Conservation (phyloP, 2,797 vertebrate species). For the Tinamus major region DNA sequence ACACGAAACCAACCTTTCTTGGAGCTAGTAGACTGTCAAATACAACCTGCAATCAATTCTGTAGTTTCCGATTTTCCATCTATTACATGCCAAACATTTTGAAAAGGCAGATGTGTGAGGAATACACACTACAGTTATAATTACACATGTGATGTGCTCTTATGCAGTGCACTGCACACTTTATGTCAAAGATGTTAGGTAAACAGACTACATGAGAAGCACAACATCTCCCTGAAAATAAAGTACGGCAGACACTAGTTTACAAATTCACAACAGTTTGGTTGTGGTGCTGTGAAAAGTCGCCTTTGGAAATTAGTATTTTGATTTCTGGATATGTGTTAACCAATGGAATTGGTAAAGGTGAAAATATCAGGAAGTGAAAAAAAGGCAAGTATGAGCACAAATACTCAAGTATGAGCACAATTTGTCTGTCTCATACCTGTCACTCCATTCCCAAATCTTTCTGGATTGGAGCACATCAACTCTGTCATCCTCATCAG, state of each 20-base stretch:
- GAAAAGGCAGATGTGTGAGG: background rate
- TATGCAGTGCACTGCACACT: background rate
- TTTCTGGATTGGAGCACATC: background rate
- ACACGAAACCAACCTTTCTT: background rate
- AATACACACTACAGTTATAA: background rate
- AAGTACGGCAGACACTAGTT: background rate
- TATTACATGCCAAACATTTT: background rate
- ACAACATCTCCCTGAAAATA: fast-evolving
- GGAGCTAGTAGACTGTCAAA: background rate
- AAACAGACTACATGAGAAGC: background rate
- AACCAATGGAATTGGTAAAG: background rate
- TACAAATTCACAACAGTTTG: background rate
- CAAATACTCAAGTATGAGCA: no score
- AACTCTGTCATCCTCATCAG: background rate
- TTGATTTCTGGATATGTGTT: background rate
- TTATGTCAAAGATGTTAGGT: background rate
- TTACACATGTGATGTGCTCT: background rate
- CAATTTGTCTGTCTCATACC: background rate
- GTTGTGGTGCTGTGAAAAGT: background rate
- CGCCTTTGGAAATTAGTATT: background rate
- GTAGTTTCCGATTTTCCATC: background rate
- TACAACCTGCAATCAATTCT: background rate
- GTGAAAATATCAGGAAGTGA: background rate
- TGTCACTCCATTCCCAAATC: background rate
- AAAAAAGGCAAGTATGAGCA: background rate